These are phyloP conservation scores for Trinectes maculatus DNA, from an alignment of 2,113 vertebrate species.

Conservation along the genomic window DNA sequence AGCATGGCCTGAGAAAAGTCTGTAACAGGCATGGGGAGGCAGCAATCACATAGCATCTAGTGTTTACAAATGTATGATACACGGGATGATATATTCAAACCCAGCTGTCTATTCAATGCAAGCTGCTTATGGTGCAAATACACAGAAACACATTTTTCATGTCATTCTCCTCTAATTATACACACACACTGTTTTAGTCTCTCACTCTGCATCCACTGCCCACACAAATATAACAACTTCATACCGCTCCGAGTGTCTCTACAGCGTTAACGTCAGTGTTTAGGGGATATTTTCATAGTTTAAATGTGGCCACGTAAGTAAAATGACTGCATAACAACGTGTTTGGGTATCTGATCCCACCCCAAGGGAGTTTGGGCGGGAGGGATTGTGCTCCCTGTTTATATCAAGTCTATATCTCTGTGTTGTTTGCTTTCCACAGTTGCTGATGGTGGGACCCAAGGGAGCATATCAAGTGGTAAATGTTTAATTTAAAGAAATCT, in stretches of 20 bases:
- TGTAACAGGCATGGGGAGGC: neutral
- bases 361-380: constrained; percentile 39
- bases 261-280: neutral
- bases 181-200: neutral
- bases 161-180: neutral
- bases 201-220: neutral
- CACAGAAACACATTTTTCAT: no score
- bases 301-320: constrained; percentile 11
- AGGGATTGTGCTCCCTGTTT: constrained; percentile 32
- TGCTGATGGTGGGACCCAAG: constrained; percentile 49
- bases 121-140: no score
- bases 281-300: neutral
- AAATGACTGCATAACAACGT: constrained; percentile 15
- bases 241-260: neutral
- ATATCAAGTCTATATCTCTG: constrained; percentile 36
- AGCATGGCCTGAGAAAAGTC: neutral
- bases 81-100: constrained; percentile 18
- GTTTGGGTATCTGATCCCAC: constrained; percentile 27
- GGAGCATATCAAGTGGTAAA: constrained; percentile 51
- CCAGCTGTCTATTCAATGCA: constrained; percentile 7
- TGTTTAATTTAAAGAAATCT: constrained; percentile 59
- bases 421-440: constrained; percentile 44
- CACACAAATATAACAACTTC: neutral
- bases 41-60: constrained; percentile 23
- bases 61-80: constrained; percentile 17